Percentiles rank a stretch among this genome's conserved stretches.
phyloP scores from a whole-genome alignment of 2,113 vertebrate species.

The Nothoprocta pentlandii region DNA sequence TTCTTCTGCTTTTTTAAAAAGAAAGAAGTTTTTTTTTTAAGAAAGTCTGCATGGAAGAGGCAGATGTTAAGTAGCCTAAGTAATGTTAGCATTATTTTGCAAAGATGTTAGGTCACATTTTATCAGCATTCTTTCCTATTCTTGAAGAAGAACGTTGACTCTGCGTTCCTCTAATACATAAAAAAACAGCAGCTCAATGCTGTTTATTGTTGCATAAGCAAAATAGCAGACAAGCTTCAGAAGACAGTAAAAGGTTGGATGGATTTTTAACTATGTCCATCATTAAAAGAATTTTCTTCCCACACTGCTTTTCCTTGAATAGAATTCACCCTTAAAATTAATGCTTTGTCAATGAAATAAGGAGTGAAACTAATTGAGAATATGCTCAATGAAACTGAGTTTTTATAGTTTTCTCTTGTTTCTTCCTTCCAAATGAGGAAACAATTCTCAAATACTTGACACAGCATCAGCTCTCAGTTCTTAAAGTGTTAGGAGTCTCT shows the following conservation, averaged over 20 bases:
- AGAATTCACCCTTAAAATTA: neutral
- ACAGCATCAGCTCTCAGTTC: neutral
- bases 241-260: neutral
- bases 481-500: neutral
- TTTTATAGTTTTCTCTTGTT: neutral
- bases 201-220: neutral
- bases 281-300: constrained; percentile 18
- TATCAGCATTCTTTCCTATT: neutral
- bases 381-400: neutral
- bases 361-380: neutral
- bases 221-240: neutral
- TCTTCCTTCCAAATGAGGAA: neutral
- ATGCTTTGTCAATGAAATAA: neutral
- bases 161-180: neutral
- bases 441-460: neutral
- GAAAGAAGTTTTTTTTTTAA: neutral
- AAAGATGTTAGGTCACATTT: neutral
- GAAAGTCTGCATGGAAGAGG: neutral
- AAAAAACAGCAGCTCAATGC: neutral
- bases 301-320: neutral
- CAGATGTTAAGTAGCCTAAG: neutral
- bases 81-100: neutral
- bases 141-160: neutral
- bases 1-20: neutral
- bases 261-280: neutral